phyloP scores from a whole-genome alignment of 1,140 invertebrate genomes.

The Drosophila grimshawi region DNA sequence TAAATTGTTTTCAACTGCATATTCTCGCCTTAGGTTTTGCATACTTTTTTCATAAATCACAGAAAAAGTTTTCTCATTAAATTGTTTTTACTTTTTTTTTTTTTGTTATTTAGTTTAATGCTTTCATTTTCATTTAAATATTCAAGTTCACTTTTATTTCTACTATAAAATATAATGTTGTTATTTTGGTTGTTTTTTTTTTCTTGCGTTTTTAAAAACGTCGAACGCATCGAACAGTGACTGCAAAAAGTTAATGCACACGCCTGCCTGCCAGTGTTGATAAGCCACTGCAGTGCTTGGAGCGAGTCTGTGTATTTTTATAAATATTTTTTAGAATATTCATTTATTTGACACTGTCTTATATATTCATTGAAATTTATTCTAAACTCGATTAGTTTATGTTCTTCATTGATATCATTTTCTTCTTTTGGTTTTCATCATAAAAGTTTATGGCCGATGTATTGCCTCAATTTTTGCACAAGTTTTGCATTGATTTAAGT shows the following conservation, averaged over 20 bases:
- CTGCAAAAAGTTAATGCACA: slow-evolving; percentile 9
- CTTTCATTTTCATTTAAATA: slow-evolving; percentile 37
- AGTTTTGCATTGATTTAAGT: slow-evolving; percentile 44
- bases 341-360: slow-evolving; percentile 23
- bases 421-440: slow-evolving; percentile 11
- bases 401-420: slow-evolving; percentile 38
- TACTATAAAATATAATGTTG: slow-evolving; percentile 70
- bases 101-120: slow-evolving; percentile 24
- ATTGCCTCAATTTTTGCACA: slow-evolving; percentile 8
- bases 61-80: slow-evolving; percentile 81
- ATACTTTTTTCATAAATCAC: slow-evolving; percentile 83
- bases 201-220: slow-evolving; percentile 32
- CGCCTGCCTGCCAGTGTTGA: slow-evolving; percentile 6
- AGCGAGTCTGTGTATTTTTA: slow-evolving; percentile 6
- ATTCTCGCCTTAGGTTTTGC: slow-evolving; percentile 57
- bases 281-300: not conserved
- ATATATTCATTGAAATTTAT: slow-evolving; percentile 30
- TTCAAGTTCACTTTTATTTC: slow-evolving; percentile 45
- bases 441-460: slow-evolving; percentile 33
- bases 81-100: slow-evolving; percentile 53
- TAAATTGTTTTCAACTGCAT: slow-evolving; percentile 33
- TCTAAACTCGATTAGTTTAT: slow-evolving; percentile 49
- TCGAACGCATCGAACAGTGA: slow-evolving; percentile 11
- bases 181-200: slow-evolving; percentile 9
- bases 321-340: slow-evolving; percentile 33